Conservation (phyloP, 2,888 invertebrate genomes). For the Caenorhabditis angaria region DNA sequence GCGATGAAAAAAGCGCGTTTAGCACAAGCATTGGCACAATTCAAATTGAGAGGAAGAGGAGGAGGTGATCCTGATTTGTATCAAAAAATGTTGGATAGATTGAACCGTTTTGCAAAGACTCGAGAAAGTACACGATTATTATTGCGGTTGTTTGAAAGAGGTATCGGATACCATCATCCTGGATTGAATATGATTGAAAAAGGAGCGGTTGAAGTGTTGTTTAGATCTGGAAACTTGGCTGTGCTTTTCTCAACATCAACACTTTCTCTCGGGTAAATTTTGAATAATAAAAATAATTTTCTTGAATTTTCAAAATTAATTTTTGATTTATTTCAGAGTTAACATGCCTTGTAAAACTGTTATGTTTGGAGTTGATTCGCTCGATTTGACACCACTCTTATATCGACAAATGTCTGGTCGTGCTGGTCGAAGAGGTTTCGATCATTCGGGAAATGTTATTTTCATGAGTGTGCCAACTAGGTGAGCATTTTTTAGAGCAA, state of each 20-base stretch:
- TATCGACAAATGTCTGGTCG: constrained; percentile 72
- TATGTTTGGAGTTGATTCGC: constrained; percentile 70
- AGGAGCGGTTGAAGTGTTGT: constrained; percentile 69
- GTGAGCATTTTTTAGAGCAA: constrained; percentile 20
- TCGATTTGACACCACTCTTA: constrained; percentile 65
- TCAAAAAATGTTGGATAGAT: constrained; percentile 59
- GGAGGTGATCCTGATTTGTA: constrained; percentile 63
- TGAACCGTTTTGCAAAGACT: constrained; percentile 48
- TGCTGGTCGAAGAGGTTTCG: constrained; percentile 71
- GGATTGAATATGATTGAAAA: constrained; percentile 63
- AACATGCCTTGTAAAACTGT: constrained; percentile 72
- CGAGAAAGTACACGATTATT: constrained; percentile 56
- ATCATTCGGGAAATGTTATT: constrained; percentile 70
- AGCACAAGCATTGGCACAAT: constrained; percentile 63
- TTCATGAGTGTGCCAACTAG: constrained; percentile 69
- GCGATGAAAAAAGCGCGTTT: constrained; percentile 60
- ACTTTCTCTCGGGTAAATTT: constrained; percentile 64
- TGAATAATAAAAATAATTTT: background rate
- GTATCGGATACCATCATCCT: constrained; percentile 71
- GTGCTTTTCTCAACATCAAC: constrained; percentile 70
- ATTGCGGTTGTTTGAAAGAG: constrained; percentile 65
- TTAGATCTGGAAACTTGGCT: constrained; percentile 67
- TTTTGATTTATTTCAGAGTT: constrained; percentile 57
- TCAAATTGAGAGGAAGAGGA: constrained; percentile 61
- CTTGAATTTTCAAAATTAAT: background rate